These are phyloP conservation scores for Eurytoma californica DNA, from an alignment of 2,888 invertebrate species.

Conservation along the genomic window DNA sequence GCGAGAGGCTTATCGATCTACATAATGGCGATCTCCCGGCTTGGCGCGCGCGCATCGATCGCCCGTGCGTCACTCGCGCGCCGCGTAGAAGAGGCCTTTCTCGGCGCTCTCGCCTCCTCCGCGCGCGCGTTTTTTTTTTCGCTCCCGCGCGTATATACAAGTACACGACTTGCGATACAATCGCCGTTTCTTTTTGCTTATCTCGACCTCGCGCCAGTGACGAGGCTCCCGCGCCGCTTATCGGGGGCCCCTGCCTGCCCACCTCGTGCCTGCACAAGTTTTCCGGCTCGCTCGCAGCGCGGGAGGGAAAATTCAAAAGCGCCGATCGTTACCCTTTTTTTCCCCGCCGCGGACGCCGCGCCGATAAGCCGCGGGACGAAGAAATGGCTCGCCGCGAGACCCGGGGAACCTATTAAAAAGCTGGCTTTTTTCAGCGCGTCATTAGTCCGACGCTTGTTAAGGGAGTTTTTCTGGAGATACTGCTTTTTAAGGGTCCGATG, in stretches of 20 bases:
- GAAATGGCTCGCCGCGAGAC: conserved; percentile 1
- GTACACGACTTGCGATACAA: conserved; percentile 21
- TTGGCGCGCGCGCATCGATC: not conserved
- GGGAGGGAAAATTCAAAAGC: conserved; percentile 20
- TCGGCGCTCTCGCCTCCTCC: not conserved
- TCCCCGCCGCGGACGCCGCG: not conserved
- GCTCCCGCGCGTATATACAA: not conserved
- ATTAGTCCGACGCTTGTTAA: not conserved
- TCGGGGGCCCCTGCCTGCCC: conserved; percentile 19
- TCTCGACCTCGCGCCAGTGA: conserved; percentile 47
- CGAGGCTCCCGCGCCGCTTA: conserved; percentile 34
- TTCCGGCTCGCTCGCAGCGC: conserved; percentile 2
- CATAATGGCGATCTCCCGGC: conserved; percentile 7
- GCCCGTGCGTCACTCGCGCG: not conserved
- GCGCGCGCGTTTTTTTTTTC: not conserved
- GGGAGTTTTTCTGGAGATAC: no score
- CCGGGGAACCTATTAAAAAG: not conserved
- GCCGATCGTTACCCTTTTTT: conserved; percentile 18
- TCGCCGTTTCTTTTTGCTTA: conserved; percentile 47
- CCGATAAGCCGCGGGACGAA: conserved; percentile 14
- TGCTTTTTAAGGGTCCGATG: no score
- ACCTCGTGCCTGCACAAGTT: conserved; percentile 24
- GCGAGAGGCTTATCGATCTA: conserved; percentile 17
- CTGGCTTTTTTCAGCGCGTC: not conserved
- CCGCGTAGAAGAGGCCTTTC: conserved; percentile 7